These are phyloP conservation scores for Isotomurus palustris DNA, from an alignment of 2,888 invertebrate genomes.

Conservation along the genomic window DNA sequence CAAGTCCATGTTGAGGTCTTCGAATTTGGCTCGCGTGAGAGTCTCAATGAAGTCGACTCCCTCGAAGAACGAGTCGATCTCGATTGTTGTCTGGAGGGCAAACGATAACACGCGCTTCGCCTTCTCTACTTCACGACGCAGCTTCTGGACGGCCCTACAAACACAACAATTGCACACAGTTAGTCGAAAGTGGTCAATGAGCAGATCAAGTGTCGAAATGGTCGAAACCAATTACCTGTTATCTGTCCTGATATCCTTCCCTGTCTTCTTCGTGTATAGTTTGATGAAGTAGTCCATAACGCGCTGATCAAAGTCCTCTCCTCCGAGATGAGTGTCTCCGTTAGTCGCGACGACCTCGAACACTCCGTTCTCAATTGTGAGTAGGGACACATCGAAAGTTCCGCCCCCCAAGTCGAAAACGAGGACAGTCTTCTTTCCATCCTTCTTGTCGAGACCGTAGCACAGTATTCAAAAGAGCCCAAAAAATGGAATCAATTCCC, in stretches of 20 bases:
- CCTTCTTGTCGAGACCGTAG: conserved; percentile 94
- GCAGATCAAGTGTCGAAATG: not conserved
- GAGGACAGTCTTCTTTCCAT: conserved; percentile 95
- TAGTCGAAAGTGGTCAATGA: too few relatives aligned
- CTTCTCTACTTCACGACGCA: conserved; percentile 95
- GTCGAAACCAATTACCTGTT: conserved; percentile 37
- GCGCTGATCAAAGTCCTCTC: conserved; percentile 97
- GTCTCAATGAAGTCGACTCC: conserved; percentile 98
- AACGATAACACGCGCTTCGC: conserved; percentile 93
- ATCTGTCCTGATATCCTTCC: conserved; percentile 92
- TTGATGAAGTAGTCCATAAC: conserved; percentile 99
- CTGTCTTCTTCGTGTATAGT: conserved; percentile 97
- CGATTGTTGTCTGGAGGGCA: conserved; percentile 92
- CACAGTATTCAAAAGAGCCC: too few relatives aligned
- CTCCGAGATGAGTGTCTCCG: conserved; percentile 96
- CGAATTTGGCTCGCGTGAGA: conserved; percentile 95
- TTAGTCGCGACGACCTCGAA: conserved; percentile 91
- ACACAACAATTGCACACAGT: not conserved
- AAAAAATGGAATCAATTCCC: too few relatives aligned
- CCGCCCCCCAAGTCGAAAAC: conserved; percentile 99
- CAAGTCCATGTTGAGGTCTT: conserved; percentile 86
- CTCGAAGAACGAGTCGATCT: conserved; percentile 97
- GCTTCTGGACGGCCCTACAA: conserved; percentile 89
- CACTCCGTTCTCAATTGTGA: conserved; percentile 98
- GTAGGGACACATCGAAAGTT: conserved; percentile 96